Base-by-base conservation (phyloP, 1,140 invertebrate species). In the Heliconius nattereri region DNA sequence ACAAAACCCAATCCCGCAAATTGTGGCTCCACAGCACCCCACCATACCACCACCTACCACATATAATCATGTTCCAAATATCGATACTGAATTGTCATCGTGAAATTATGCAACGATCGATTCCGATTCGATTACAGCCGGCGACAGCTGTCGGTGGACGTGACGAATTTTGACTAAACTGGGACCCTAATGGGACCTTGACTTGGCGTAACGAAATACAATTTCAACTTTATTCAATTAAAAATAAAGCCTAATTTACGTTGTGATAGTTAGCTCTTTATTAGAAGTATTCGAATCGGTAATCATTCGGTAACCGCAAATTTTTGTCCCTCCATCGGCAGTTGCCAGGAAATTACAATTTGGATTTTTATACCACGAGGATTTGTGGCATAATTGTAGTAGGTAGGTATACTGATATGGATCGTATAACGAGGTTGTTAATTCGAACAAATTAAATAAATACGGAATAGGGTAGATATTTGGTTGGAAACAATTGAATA, bases 281-380 rank as follows among this genome's bases (percentile, higher is more conserved):
- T 89, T 89, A 82, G 84, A 81, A 83, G 86, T 86, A 82, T 86
- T 87, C 79, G 84, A 90, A 90, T 90, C 86, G 86, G 91, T 93
- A 93, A 93, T 93, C 90, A 93, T 87, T 82, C 88, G 87, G 90
- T 91, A 90, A 94, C 92, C 92, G 91, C 92, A 94, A 93, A 94
- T 92, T 90, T 91, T 94, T 92, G 92, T 93, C 92, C 91, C 90
- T 92, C 91, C 86, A 90, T 89, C 89, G 88, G 87, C 87, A 89
- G 91, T 89, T 89, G 91, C 23, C 90, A 91, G 91, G 89, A 94
- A 94, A 93, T 94, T 93, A 94, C 90, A 87, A 93, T 90, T 94
- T 93, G 85, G 91, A 92, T 93, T 94, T 92, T 93, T 94, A 90
- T 91, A 89, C 89, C 86, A 91, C 84, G 86, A 87, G 86, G 83